Conservation (phyloP, 2,113 vertebrate species). For the Equus quagga region DNA sequence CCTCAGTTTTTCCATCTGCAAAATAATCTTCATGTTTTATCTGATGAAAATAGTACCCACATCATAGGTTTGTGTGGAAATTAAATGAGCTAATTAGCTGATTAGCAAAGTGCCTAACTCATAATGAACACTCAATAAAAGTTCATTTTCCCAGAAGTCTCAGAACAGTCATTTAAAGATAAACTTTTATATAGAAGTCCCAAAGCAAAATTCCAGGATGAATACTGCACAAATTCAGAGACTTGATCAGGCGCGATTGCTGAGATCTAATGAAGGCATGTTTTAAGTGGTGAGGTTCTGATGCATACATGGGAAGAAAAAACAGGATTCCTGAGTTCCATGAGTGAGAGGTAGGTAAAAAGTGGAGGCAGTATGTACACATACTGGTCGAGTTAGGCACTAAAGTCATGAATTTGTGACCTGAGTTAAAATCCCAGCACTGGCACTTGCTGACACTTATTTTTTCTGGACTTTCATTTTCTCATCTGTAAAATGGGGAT, state of each 20-base stretch:
- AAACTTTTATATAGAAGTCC: neutral
- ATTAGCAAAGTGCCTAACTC: slow-evolving; percentile 14
- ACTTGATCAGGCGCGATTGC: neutral
- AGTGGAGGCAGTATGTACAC: neutral
- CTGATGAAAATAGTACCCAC: neutral
- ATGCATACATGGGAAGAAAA: neutral
- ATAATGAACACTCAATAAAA: neutral
- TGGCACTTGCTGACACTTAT: neutral
- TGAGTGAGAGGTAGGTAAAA: neutral
- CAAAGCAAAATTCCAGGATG: neutral
- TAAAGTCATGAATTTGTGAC: neutral
- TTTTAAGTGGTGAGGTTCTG: slow-evolving; percentile 31
- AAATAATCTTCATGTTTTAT: neutral
- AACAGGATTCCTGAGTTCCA: neutral
- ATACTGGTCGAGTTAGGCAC: neutral
- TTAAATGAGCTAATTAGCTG: neutral
- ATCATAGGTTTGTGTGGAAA: neutral
- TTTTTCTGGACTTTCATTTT: slow-evolving; percentile 17
- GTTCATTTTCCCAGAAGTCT: neutral
- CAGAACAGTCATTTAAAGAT: slow-evolving; percentile 37
- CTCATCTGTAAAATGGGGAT: neutral
- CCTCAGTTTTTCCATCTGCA: neutral
- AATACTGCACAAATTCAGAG: neutral
- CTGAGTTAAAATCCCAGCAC: neutral
- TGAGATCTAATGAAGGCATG: neutral